Evolutionary conservation across 2,888 invertebrate species (phyloP).

Genomic region (Mesorhabditis sp.): DNA sequence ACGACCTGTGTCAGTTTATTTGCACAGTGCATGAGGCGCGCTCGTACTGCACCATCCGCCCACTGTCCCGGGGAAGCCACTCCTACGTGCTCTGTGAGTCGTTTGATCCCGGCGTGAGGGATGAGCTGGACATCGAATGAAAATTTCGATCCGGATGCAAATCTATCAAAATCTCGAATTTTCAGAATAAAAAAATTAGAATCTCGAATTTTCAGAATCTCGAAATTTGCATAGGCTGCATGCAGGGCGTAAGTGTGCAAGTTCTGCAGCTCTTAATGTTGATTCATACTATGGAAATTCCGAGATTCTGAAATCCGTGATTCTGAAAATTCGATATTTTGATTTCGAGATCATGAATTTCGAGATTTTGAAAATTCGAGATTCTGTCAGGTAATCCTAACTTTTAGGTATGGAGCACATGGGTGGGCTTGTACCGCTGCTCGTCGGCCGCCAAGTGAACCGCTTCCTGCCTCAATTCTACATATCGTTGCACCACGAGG

Average conservation of each 20-base stretch:
- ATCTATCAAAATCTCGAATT: too few species aligned
- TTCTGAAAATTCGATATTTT: too few species aligned
- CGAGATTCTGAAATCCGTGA: too few species aligned
- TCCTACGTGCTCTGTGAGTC: slow-evolving; percentile 67
- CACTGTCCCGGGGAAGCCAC: slow-evolving; percentile 39
- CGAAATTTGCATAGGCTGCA: too few species aligned
- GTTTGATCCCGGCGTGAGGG: neutral
- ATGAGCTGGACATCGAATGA: neutral
- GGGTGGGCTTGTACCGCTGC: slow-evolving; percentile 88
- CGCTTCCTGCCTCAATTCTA: slow-evolving; percentile 96
- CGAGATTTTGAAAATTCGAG: neutral
- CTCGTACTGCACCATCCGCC: slow-evolving; percentile 88
- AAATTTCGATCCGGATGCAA: too few species aligned
- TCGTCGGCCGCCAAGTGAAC: slow-evolving; percentile 83
- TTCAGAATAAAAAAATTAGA: too few species aligned
- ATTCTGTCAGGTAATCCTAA: too few species aligned
- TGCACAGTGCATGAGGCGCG: slow-evolving; percentile 84
- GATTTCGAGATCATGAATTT: neutral
- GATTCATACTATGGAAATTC: too few species aligned
- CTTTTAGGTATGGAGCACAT: slow-evolving; percentile 72
- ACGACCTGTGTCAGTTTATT: slow-evolving; percentile 84
- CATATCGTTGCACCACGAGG: slow-evolving; percentile 63
- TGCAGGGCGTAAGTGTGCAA: too few species aligned
- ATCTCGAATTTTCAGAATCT: too few species aligned
- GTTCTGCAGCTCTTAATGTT: too few species aligned